These are phyloP conservation scores for Tachina grossa DNA, from an alignment of 2,888 invertebrate species.

Conservation along the genomic window DNA sequence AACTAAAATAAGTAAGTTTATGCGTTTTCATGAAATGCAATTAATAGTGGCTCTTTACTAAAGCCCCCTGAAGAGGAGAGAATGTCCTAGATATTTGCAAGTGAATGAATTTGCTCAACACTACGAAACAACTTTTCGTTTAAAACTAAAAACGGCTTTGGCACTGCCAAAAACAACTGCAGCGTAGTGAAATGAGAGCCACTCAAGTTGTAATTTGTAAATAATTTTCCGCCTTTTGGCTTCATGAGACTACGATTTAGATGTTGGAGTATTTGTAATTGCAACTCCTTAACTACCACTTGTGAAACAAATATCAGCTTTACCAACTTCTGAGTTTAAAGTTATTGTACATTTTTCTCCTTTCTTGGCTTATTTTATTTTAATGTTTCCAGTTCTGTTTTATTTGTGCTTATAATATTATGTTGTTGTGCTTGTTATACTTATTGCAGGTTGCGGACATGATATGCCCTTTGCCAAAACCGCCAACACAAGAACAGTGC, in stretches of 20 bases:
- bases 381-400: conserved; percentile 4
- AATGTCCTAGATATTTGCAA: too few species aligned
- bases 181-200: not conserved
- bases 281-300: conserved; percentile 59
- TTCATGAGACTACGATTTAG: conserved; percentile 6
- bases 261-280: conserved; percentile 38
- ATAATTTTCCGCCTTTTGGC: conserved; percentile 16
- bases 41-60: not conserved
- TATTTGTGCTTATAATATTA: conserved; percentile 9
- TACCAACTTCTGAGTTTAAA: conserved; percentile 38
- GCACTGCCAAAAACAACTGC: not conserved
- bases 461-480: conserved; percentile 89
- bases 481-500: conserved; percentile 91
- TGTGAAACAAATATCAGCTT: conserved; percentile 46
- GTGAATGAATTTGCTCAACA: too few species aligned
- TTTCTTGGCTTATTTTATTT: not conserved
- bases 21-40: too few species aligned
- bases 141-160: too few species aligned
- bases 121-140: too few species aligned
- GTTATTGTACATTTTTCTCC: not conserved
- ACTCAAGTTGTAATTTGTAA: not conserved
- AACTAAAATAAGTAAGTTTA: too few species aligned
- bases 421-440: conserved; percentile 23
- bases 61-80: not conserved
- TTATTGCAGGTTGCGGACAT: conserved; percentile 88